These are phyloP conservation scores for Gobio gobio DNA, from an alignment of 2,113 vertebrate species.

Conservation along the genomic window DNA sequence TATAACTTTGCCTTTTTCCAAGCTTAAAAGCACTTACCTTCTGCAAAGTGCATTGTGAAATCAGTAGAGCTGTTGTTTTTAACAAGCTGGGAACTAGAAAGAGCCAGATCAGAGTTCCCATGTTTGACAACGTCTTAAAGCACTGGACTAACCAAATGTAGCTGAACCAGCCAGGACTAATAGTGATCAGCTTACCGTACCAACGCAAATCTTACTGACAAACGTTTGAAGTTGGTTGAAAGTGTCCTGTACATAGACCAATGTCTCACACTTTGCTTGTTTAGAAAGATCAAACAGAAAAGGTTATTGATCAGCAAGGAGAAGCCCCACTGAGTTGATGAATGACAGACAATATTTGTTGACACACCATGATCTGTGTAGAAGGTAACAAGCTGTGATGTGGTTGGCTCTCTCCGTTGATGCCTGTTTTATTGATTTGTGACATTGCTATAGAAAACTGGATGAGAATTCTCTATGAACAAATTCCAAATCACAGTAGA, in stretches of 20 bases:
- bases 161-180: background rate
- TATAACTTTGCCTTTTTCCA: conserved; percentile 56
- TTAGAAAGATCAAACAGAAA: conserved; percentile 22
- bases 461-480: background rate
- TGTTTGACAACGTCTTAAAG: conserved; percentile 62
- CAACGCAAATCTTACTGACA: background rate
- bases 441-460: background rate
- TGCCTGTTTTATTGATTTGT: conserved; percentile 36
- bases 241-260: background rate
- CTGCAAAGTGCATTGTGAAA: conserved; percentile 61
- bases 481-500: background rate
- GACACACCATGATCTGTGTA: conserved; percentile 43
- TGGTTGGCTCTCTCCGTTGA: conserved; percentile 28
- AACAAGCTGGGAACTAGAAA: conserved; percentile 65
- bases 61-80: conserved; percentile 59
- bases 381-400: conserved; percentile 11
- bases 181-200: background rate
- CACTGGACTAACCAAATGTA: background rate
- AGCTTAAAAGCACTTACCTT: conserved; percentile 68
- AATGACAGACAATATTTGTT: conserved; percentile 57
- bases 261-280: background rate
- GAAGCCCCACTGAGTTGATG: conserved; percentile 58
- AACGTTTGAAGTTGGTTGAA: background rate
- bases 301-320: conserved; percentile 9
- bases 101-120: conserved; percentile 62